Base-by-base conservation (phyloP, 2,888 invertebrate genomes). In the Entomobrya multifasciata region DNA sequence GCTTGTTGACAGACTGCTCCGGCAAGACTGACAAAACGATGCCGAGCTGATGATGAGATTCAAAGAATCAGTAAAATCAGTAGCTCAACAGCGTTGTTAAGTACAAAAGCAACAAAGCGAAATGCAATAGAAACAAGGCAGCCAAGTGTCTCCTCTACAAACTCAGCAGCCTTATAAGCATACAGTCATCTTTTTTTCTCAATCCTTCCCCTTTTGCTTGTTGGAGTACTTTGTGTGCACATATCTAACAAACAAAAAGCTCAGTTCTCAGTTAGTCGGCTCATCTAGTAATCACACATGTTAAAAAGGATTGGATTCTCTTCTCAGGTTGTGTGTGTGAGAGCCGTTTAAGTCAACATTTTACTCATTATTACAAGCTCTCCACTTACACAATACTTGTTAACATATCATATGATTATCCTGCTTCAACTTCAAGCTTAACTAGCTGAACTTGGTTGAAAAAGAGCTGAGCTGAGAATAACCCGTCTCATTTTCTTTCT, bases 1-100 rank as follows among this genome's bases (percentile, higher is more conserved):
- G 60, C 65, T 79, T 67, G 79, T 80, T 80, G 79, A 80, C 79
- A 80, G 79, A 80, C 79, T 67, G 79, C 79, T 67, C 57, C 49
- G 67, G 17, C 65, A 80, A 80, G 79, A 80, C 65, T 80, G 79
- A 80, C 67, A 80, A 80, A 80, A 80, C 49, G 79, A 67, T 27
- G 8, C 8, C 17, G 67, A 80, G 67, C 8, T 5, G 20, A 65
- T 62, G 44, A 78, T 44, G 25, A 6, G 36, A 8, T 10, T n/a
- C 27, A 11, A n/a, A n/a, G n/a, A n/a, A n/a, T n/a, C n/a, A n/a
- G n/a, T n/a, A n/a, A n/a, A 17, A 1, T 52, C 3, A 30, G 36
- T 30, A 52, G 47, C 44, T 47, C 47, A 36, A 36, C n/a, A n/a
- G n/a, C n/a, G n/a, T n/a, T n/a, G 36, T 36, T 36, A 36, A 36